phyloP scores from a whole-genome alignment of 2,797 vertebrate species.

The Lutjanus campechanus region DNA sequence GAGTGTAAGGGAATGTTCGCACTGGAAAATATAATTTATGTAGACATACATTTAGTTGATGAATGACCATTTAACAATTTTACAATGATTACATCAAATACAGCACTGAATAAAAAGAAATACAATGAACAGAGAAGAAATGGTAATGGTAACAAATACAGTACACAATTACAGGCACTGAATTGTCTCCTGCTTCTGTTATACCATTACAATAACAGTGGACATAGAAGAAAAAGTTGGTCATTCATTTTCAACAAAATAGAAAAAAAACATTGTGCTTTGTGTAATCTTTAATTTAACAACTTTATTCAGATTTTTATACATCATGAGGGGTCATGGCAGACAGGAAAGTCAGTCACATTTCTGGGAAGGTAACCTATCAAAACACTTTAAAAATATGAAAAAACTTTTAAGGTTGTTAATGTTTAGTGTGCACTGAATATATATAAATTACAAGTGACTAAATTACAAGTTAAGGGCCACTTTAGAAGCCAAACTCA shows the following conservation, averaged over 20 bases:
- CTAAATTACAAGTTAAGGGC: not conserved
- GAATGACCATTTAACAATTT: not conserved
- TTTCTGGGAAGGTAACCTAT: not conserved
- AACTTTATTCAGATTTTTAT: not conserved
- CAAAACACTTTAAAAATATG: not conserved
- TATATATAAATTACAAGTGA: not conserved
- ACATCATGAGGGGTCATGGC: not conserved
- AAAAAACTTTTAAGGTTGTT: not conserved
- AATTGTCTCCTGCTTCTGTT: not conserved
- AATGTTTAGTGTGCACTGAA: not conserved
- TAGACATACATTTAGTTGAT: not conserved
- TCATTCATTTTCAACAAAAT: not conserved
- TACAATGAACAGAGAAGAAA: not conserved
- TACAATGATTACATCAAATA: not conserved
- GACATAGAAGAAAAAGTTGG: not conserved
- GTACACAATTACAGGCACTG: not conserved
- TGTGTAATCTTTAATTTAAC: not conserved
- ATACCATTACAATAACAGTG: not conserved
- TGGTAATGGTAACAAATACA: not conserved
- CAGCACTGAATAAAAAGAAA: not conserved
- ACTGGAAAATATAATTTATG: not conserved
- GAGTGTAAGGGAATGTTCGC: conserved; percentile 1
- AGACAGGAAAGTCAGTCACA: not conserved
- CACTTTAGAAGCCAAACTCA: not conserved
- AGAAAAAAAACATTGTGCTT: not conserved